phyloP scores from a whole-genome alignment of 2,113 vertebrate genomes.

The Thalassoma bifasciatum region DNA sequence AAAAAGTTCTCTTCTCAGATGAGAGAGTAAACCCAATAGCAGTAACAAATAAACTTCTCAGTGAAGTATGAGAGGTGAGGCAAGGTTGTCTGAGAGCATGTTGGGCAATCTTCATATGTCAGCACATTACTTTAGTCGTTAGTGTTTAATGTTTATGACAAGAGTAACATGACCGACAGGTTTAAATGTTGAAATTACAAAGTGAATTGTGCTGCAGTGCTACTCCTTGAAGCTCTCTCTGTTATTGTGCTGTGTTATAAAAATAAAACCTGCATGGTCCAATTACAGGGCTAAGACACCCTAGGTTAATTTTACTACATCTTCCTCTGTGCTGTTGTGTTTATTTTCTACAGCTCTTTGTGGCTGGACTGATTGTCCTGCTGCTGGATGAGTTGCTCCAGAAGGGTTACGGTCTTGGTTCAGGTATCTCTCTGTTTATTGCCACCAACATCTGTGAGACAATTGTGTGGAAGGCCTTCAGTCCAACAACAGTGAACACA shows the following conservation, averaged over 20 bases:
- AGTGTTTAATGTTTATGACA: neutral
- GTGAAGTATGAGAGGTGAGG: neutral
- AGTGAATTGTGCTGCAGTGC: neutral
- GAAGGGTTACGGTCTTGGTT: conserved; percentile 97
- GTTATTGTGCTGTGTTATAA: neutral
- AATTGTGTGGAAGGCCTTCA: conserved; percentile 99
- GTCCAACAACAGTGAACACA: conserved; percentile 98
- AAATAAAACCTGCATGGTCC: neutral
- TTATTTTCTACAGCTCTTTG: conserved; percentile 88
- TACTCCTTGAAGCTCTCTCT: neutral
- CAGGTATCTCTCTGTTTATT: conserved; percentile 98
- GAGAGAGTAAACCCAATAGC: neutral
- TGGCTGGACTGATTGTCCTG: conserved; percentile 95
- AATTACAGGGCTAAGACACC: too few relatives aligned
- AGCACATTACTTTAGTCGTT: neutral
- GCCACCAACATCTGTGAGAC: conserved; percentile 99
- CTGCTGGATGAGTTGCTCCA: conserved; percentile 97
- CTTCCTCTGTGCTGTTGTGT: conserved; percentile 3
- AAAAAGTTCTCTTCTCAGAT: neutral
- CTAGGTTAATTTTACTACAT: too few relatives aligned
- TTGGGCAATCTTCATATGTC: neutral
- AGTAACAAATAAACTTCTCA: neutral
- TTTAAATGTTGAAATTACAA: neutral
- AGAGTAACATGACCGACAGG: neutral
- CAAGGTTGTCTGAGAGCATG: neutral